Conservation (phyloP, 2,113 vertebrate species). For the Theristicus caerulescens region DNA sequence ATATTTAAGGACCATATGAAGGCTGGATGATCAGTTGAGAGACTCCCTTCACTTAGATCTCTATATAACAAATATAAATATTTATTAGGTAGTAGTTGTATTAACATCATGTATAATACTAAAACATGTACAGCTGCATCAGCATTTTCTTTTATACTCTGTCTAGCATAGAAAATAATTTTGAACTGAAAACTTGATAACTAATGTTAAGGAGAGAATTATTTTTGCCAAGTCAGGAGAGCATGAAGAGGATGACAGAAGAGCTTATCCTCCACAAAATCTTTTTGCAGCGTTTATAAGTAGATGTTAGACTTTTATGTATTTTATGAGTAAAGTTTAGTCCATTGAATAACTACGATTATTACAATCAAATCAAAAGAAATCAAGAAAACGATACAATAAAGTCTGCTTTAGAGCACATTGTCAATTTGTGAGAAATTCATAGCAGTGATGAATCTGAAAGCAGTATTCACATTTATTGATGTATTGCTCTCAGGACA, state of each 20-base stretch:
- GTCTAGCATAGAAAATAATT: neutral
- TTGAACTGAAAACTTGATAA: constrained; percentile 6
- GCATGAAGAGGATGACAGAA: neutral
- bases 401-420: neutral
- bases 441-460: neutral
- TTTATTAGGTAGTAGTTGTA: constrained; percentile 52
- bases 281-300: neutral
- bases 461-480: neutral
- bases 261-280: neutral
- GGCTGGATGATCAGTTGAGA: neutral
- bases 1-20: constrained; percentile 42
- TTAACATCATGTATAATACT: constrained; percentile 26
- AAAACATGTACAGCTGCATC: constrained; percentile 32
- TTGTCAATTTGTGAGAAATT: neutral
- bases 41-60: constrained; percentile 30
- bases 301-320: neutral
- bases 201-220: neutral
- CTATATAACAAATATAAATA: constrained; percentile 51
- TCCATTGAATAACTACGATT: neutral
- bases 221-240: neutral
- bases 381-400: neutral
- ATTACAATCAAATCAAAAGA: neutral
- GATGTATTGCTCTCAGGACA: neutral
- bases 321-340: neutral
- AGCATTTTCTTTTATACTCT: constrained; percentile 36